Evolutionary conservation across 1,140 invertebrate species (phyloP), one percentile per base, ranked within the genome.

Genomic region (Papilio helenus): DNA sequence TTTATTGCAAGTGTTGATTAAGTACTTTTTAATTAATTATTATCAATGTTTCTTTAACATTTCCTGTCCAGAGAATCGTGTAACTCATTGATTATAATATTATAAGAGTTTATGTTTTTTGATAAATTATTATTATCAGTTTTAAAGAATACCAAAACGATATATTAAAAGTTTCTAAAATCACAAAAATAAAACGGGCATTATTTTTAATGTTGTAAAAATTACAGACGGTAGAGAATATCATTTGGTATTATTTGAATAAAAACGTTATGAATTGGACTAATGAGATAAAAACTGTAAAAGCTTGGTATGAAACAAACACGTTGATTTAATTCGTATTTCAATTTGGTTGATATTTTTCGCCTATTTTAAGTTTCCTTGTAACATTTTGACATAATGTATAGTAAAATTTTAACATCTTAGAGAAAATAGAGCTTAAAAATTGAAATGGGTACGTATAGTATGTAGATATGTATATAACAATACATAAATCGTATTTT

Each of bases 371-470:
- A 39, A 10, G 46, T 76, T 76, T 46, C 49, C 44, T 76, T 76
- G 44, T 49, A 51, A 76, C 46, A 55, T 29, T 51, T 46, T 2
- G 8, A 7, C 34, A 34, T 3, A 8, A 74, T 46, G 20, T 20
- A 58, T 8, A 26, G 12, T 61, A 12, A 61, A 20, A 76, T n/a
- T 26, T 3, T 61, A 34, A 77, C 34, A 42, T 20, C 42, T 77
- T 77, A 61, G 74, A n/a, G 23, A 77, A 77, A 77, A 77, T 77
- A 77, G 74, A 77, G 74, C 74, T 77, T 77, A 77, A 58, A 77
- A 12, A 39, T 16, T 23, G 16, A 77, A 23, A 61, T 77, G 29
- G 16, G 74, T 77, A 61, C 23, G 49, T 23, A 34, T 34, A 58
- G 7, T n/a, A 77, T 77, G 74, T 77, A 77, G 26, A 29, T 61